Evolutionary conservation across 1,140 invertebrate species (phyloP).

Genomic region (Drosophila repleta): DNA sequence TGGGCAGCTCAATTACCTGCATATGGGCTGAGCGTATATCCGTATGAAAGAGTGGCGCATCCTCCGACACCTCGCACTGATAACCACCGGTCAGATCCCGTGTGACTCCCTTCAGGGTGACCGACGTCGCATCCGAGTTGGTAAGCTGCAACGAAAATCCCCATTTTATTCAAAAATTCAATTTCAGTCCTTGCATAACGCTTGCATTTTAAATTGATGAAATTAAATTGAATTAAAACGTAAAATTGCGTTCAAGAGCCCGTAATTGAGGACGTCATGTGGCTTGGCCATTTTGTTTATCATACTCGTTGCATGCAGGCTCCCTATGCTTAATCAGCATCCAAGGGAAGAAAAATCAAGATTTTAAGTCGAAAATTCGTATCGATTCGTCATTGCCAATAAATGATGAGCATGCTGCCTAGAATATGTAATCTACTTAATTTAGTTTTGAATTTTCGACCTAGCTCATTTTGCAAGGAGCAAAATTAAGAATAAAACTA

Average conservation of each 20-base stretch:
- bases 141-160: slow-evolving; percentile 84
- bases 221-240: slow-evolving; percentile 27
- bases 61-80: slow-evolving; percentile 90
- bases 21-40: slow-evolving; percentile 88
- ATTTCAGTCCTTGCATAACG: neutral
- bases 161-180: slow-evolving; percentile 7
- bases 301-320: neutral
- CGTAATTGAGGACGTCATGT: slow-evolving; percentile 6
- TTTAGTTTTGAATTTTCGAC: neutral
- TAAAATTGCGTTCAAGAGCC: slow-evolving; percentile 12
- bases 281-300: slow-evolving; percentile 4
- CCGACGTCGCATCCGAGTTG: slow-evolving; percentile 86
- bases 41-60: slow-evolving; percentile 89
- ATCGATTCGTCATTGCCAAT: neutral
- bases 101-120: slow-evolving; percentile 87
- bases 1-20: slow-evolving; percentile 86
- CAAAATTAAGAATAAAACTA: no score
- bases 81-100: slow-evolving; percentile 87
- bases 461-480: neutral
- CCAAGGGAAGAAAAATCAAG: neutral
- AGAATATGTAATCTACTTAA: neutral
- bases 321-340: neutral
- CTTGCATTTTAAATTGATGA: slow-evolving; percentile 14
- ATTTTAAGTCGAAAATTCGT: neutral
- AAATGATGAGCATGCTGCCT: neutral